Base-by-base conservation (phyloP, 2,113 vertebrate genomes). In the Mormoops blainvillei region DNA sequence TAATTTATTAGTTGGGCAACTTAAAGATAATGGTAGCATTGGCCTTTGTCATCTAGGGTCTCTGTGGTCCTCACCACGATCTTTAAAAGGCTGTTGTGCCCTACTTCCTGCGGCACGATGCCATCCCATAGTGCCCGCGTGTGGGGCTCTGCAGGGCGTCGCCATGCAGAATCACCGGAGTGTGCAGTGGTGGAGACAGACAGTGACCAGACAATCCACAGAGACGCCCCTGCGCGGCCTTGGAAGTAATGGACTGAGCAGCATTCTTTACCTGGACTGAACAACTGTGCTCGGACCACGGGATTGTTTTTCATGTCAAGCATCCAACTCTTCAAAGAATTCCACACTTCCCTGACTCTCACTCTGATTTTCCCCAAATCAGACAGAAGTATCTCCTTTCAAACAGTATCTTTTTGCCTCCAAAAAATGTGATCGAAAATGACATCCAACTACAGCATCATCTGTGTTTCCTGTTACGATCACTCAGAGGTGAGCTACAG, bases 341-440 rank as follows among this genome's bases (percentile, higher is more conserved):
- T 74, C 83, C 50, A 89, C 22, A 70, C 7, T 70, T 89, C 16
- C n/a, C 45, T 58, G 74, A 45, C 73, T 84, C 50, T 68, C 26
- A 61, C 89, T 77, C 45, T 88, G 61, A 87, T 81, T 80, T 56
- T 82, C 45, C 94, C 33, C 61, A 65, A 68, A 90, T 91, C 89
- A 94, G 88, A 88, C 15, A 90, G 38, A 58, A 74, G 22, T 74
- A 15, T 65, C 87, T 68, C 45, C 50, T 89, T 73, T n/a, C 58
- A 74, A 36, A 33, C 41, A 87, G n/a, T 67, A 85, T 19, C 18
- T 86, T 91, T 91, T 73, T 83, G 74, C 48, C 36, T 76, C 43
- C 70, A 80, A 93, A 31, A 86, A 74, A 65, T 77, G 56, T 36
- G 26, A 68, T 83, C 70, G 81, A 77, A 94, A 86, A 63, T 36